Conservation (phyloP, 2,888 invertebrate species). For the Metallyticus violacea region DNA sequence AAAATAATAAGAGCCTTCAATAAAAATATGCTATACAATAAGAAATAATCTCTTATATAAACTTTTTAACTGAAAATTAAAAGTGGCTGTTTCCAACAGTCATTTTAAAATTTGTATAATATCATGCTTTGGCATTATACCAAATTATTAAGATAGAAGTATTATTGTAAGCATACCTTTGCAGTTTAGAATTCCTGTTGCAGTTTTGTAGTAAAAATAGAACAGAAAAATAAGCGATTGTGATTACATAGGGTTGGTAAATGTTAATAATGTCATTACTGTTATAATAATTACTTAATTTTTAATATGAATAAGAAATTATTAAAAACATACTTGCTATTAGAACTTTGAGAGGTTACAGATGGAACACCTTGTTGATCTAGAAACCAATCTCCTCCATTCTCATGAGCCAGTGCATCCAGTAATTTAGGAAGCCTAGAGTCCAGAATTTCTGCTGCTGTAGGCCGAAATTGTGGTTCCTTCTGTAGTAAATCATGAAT, state of each 20-base stretch:
- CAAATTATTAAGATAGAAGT: background rate
- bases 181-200: constrained; percentile 41
- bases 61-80: no score
- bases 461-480: constrained; percentile 60
- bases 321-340: background rate
- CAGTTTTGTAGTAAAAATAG: no score
- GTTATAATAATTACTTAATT: background rate
- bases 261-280: no score
- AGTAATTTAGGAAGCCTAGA: constrained; percentile 51
- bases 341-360: background rate
- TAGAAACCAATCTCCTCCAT: constrained; percentile 25
- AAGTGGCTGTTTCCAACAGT: no score
- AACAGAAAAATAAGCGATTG: no score
- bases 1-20: background rate
- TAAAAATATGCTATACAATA: background rate
- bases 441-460: constrained; percentile 58
- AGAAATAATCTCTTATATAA: no score
- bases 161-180: constrained; percentile 18
- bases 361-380: constrained; percentile 12
- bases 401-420: constrained; percentile 27
- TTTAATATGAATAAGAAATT: constrained; percentile 45
- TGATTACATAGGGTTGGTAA: no score
- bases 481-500: constrained; percentile 61
- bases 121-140: background rate
- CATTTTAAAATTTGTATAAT: no score